Base-by-base conservation (phyloP, 2,113 vertebrate species). In the Brachypodius melanocephalos region DNA sequence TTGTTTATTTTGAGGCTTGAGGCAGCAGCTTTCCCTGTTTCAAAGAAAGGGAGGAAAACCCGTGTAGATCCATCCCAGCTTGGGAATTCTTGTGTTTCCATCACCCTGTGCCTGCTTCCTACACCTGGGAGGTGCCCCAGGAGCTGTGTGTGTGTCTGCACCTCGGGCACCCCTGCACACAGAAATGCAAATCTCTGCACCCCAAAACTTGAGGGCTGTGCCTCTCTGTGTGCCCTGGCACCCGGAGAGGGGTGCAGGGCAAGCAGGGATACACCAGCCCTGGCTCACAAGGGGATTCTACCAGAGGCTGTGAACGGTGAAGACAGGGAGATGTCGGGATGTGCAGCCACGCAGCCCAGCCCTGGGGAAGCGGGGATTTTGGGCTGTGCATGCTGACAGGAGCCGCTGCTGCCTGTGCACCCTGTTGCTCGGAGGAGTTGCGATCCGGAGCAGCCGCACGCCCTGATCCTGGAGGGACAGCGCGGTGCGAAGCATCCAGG, bases 321-420 rank as follows among this genome's bases (percentile, higher is more conserved):
- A 25, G 40, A 34, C 29, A 45, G 31, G 52, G 8, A 17, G 49
- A 17, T 1, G 11, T 1, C 10, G 63, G 28, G 29, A 32, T 10
- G 68, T 0, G 4, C 36, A 16, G n/a, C 3, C 71, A 5, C 0
- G 32, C 48, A 31, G 6, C 20, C 71, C 9, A 8, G 16, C 40
- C 4, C 58, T 0, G 14, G 5, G 10, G 1, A 8, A 12, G 22
- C 5, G 0, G 0, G 9, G 57, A 3, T 10, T 29, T 3, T 0
- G 38, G 68, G 65, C 1, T 11, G 21, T 2, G 61, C 4, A 5
- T 1, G 22, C 73, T 4, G 14, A 2, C 21, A 5, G 1, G 38
- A 28, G 48, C 5, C 4, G 34, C 48, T 4, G 15, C 38, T 5
- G 71, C 5, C 49, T 24, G 3, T 0, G 21, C 66, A 32, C 71